phyloP scores from a whole-genome alignment of 2,113 vertebrate genomes.

The Telmatochromis sp. region DNA sequence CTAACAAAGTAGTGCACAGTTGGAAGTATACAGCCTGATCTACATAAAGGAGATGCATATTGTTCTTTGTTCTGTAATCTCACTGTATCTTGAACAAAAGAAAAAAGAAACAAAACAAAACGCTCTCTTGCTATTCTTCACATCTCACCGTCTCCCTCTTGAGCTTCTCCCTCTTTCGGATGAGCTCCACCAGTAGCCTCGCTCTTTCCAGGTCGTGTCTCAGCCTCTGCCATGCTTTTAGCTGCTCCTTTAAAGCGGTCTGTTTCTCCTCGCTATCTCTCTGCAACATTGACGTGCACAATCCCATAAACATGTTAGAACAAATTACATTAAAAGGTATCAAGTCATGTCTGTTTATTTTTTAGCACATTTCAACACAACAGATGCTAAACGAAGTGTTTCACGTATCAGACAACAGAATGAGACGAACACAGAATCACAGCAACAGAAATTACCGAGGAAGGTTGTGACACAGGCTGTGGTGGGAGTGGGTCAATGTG shows the following conservation, averaged over 20 bases:
- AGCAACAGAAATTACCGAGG: neutral
- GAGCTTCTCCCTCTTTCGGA: conserved; percentile 96
- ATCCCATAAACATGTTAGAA: neutral
- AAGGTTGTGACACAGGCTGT: conserved; percentile 29
- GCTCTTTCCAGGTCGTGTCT: conserved; percentile 95
- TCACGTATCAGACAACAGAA: neutral
- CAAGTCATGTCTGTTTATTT: neutral
- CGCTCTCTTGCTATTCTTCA: neutral
- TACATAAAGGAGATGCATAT: neutral
- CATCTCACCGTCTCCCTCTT: conserved; percentile 92
- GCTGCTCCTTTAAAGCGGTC: conserved; percentile 90
- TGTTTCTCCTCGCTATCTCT: conserved; percentile 93
- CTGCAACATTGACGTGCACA: conserved; percentile 67
- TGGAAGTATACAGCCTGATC: neutral
- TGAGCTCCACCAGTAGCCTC: conserved; percentile 93
- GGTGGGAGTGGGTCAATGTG: conserved; percentile 81
- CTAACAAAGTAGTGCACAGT: neutral
- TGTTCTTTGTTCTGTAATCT: neutral
- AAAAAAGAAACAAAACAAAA: neutral
- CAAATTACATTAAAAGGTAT: neutral
- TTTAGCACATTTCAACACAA: neutral
- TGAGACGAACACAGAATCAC: neutral
- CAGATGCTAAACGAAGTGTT: neutral
- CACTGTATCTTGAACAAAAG: neutral
- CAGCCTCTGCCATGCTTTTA: conserved; percentile 97